Evolutionary conservation across 2,797 vertebrate species (phyloP).

Genomic region (Limnodromus scolopaceus): DNA sequence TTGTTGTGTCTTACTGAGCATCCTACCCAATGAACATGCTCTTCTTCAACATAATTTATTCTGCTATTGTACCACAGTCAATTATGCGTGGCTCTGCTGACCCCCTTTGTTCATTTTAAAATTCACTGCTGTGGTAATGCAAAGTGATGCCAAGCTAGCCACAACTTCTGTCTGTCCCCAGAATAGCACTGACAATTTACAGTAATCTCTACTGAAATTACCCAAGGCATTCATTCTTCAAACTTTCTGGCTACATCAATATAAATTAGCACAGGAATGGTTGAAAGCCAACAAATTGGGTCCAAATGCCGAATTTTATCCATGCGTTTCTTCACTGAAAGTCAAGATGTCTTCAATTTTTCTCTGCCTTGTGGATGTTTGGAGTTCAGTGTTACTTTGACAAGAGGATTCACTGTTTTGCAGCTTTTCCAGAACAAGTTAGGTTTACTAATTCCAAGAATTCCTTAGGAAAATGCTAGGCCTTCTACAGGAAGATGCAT

Average conservation of each 20-base stretch:
- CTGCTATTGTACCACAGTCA: neutral
- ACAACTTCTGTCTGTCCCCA: neutral
- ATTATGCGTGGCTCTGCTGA: neutral
- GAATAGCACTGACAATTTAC: neutral
- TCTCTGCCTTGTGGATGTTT: neutral
- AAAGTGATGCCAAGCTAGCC: slow-evolving; percentile 3
- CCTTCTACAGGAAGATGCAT: neutral
- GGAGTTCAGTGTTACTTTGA: neutral
- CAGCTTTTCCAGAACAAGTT: neutral
- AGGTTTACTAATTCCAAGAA: neutral
- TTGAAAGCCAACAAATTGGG: neutral
- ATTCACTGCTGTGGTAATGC: neutral
- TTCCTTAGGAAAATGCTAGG: neutral
- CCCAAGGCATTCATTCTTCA: neutral
- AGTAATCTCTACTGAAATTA: slow-evolving; percentile 25
- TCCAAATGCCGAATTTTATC: neutral
- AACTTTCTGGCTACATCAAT: neutral
- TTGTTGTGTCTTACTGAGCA: neutral
- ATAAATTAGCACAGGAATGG: neutral
- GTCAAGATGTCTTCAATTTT: neutral
- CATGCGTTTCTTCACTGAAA: neutral
- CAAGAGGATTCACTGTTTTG: neutral
- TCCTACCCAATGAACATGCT: neutral
- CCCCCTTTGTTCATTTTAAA: neutral
- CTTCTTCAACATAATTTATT: neutral